Evolutionary conservation across 2,113 vertebrate species (phyloP).

Genomic region (Hepsetus odoe): DNA sequence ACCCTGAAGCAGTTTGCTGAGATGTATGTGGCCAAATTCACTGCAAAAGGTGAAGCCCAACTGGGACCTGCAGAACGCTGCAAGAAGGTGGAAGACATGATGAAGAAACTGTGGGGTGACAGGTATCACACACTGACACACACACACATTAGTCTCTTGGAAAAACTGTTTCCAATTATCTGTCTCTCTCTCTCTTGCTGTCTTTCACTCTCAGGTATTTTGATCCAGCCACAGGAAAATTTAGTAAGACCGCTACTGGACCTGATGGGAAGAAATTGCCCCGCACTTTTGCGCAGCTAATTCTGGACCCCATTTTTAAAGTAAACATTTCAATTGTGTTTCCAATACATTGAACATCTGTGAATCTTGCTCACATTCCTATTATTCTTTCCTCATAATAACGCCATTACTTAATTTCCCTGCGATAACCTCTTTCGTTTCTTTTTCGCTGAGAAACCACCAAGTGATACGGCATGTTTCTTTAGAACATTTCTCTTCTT

Average conservation of each 20-base stretch:
- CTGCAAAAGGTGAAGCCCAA: slow-evolving; percentile 88
- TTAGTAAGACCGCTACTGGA: slow-evolving; percentile 77
- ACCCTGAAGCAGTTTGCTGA: slow-evolving; percentile 98
- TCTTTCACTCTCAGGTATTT: slow-evolving; percentile 77
- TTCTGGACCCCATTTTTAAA: slow-evolving; percentile 97
- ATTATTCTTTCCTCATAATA: no score
- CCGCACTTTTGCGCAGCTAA: slow-evolving; percentile 89
- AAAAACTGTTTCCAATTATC: no score
- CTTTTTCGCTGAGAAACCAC: no score
- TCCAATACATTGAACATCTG: not conserved
- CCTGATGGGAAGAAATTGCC: slow-evolving; percentile 83
- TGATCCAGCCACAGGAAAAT: slow-evolving; percentile 85
- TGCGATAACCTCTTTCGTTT: no score
- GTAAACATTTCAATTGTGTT: slow-evolving; percentile 60
- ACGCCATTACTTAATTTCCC: no score
- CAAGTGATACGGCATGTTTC: no score
- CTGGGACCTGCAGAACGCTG: slow-evolving; percentile 78
- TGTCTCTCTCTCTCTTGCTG: no score
- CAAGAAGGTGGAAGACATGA: slow-evolving; percentile 98
- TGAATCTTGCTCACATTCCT: no score
- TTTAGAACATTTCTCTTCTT: no score
- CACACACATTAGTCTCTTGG: not conserved
- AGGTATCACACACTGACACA: slow-evolving; percentile 70
- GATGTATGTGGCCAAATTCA: slow-evolving; percentile 93
- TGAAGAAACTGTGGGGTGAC: slow-evolving; percentile 98